Percentiles rank a stretch among this genome's conserved stretches.
Conservation (phyloP, 2,888 invertebrate genomes). For the Pharmacophagus antenor region DNA sequence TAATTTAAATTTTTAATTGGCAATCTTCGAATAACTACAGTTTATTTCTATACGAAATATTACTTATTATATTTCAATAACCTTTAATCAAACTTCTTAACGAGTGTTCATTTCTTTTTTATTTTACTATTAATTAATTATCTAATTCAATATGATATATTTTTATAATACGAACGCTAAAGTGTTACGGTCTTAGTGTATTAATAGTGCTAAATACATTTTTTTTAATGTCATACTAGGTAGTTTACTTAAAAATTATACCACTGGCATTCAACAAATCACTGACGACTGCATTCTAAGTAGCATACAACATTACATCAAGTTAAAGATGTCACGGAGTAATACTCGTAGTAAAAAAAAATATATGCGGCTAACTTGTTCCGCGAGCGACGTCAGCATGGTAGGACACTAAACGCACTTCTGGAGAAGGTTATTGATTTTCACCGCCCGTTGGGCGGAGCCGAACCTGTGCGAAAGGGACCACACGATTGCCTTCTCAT, state of each 20-base stretch:
- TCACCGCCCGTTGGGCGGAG: constrained; percentile 76
- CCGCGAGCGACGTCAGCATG: constrained; percentile 64
- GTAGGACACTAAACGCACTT: constrained; percentile 76
- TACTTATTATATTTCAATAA: not conserved
- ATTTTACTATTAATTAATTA: too few relatives aligned
- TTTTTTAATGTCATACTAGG: not conserved
- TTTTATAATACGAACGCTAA: too few relatives aligned
- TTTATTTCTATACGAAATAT: not conserved
- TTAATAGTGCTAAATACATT: not conserved
- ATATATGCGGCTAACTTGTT: constrained; percentile 33
- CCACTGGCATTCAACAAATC: not conserved
- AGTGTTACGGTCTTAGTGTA: not conserved
- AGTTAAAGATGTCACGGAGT: constrained; percentile 11
- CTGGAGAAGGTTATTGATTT: constrained; percentile 79
- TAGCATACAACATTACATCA: constrained; percentile 5
- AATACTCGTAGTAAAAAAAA: constrained; percentile 15
- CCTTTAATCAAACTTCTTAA: not conserved
- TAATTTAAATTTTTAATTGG: not conserved
- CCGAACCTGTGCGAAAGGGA: constrained; percentile 77
- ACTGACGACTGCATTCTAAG: constrained; percentile 4
- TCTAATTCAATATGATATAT: too few relatives aligned
- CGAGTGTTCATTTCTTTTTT: not conserved
- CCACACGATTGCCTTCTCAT: constrained; percentile 74
- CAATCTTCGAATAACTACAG: not conserved
- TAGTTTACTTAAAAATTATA: not conserved